These are phyloP conservation scores for Drosophila pseudoobscura DNA, from an alignment of 1,140 invertebrate genomes.

Conservation along the genomic window DNA sequence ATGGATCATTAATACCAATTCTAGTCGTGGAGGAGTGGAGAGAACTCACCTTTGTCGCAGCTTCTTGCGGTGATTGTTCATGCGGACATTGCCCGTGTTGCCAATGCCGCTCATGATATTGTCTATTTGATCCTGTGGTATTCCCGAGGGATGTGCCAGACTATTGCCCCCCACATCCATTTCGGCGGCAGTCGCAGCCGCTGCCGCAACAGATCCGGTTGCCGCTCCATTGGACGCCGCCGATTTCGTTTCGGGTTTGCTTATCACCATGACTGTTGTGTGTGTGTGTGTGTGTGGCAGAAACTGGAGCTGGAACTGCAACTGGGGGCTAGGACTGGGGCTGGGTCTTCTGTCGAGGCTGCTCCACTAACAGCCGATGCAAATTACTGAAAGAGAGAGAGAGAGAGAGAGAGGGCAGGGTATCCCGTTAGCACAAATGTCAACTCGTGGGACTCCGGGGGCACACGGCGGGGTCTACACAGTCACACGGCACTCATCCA, in stretches of 20 bases:
- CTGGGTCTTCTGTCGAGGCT: constrained; percentile 36
- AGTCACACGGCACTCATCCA: constrained; percentile 43
- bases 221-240: constrained; percentile 40
- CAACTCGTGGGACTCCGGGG: not conserved
- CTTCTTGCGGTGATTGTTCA: constrained; percentile 91
- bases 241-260: constrained; percentile 84
- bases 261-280: constrained; percentile 87
- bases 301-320: not conserved
- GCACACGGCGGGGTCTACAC: not conserved
- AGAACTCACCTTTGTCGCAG: constrained; percentile 88
- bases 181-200: constrained; percentile 28
- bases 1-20: not conserved
- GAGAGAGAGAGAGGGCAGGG: not conserved
- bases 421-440: constrained; percentile 43
- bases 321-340: constrained; percentile 6
- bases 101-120: constrained; percentile 92
- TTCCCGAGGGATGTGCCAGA: constrained; percentile 76
- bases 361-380: constrained; percentile 50
- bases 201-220: constrained; percentile 16
- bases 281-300: constrained; percentile 5
- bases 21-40: too few species aligned
- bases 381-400: constrained; percentile 63
- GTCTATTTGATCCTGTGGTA: constrained; percentile 85
- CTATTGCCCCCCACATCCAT: constrained; percentile 55
- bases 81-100: constrained; percentile 89